These are phyloP conservation scores for Drosophila rellima DNA, from an alignment of 2,888 invertebrate genomes.

Conservation along the genomic window DNA sequence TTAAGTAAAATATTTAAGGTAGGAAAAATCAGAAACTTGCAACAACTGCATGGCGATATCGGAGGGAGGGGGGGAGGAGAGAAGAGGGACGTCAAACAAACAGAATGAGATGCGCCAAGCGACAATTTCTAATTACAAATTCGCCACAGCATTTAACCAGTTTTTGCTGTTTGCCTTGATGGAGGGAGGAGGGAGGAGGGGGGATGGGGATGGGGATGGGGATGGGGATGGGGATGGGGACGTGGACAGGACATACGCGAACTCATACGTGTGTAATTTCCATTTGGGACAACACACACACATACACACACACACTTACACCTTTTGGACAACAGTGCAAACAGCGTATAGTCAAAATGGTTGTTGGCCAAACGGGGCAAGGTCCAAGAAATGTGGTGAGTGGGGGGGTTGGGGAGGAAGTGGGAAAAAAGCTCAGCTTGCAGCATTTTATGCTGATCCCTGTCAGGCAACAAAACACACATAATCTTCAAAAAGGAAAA, in stretches of 20 bases:
- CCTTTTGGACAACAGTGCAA: slow-evolving; percentile 58
- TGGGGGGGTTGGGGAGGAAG: slow-evolving; percentile 5
- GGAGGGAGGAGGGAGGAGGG: background rate
- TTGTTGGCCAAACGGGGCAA: background rate
- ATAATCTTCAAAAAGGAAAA: slow-evolving; percentile 85
- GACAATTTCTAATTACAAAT: slow-evolving; percentile 84
- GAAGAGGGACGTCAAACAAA: slow-evolving; percentile 59
- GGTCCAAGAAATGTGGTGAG: slow-evolving; percentile 31
- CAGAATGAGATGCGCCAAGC: slow-evolving; percentile 76
- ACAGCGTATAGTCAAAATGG: slow-evolving; percentile 32
- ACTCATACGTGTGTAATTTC: slow-evolving; percentile 57
- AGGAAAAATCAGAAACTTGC: slow-evolving; percentile 49
- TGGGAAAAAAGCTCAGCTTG: slow-evolving; percentile 83
- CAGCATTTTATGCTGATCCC: slow-evolving; percentile 86
- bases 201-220: background rate
- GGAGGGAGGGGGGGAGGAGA: background rate
- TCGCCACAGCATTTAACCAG: slow-evolving; percentile 82
- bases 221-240: slow-evolving; percentile 1
- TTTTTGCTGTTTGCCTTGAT: slow-evolving; percentile 69
- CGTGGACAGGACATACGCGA: slow-evolving; percentile 41
- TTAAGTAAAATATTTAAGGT: slow-evolving; percentile 54
- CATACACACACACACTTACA: slow-evolving; percentile 36
- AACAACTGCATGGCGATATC: background rate
- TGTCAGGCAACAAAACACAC: slow-evolving; percentile 85
- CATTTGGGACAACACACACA: slow-evolving; percentile 42